Percentiles rank a stretch among this genome's conserved stretches.
These are phyloP conservation scores for Apis dorsata DNA, from an alignment of 1,140 invertebrate genomes.

Conservation along the genomic window DNA sequence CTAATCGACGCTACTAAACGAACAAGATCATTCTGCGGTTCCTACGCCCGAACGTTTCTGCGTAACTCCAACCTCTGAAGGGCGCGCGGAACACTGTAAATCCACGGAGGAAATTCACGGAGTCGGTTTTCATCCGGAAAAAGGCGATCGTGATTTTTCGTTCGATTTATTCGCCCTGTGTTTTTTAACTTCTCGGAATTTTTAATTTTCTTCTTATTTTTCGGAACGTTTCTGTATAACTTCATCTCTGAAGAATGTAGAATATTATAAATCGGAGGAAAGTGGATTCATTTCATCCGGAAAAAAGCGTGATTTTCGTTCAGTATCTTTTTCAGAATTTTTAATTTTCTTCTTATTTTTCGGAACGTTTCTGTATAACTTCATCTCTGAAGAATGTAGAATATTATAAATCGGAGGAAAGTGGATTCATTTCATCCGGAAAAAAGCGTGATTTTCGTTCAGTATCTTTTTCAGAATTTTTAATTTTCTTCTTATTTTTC, in stretches of 20 bases:
- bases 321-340: no score
- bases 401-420: no score
- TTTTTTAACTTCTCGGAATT: no score
- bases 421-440: not conserved
- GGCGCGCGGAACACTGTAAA: conserved; percentile 51
- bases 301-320: no score
- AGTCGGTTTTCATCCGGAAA: not conserved
- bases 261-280: conserved; percentile 42
- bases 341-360: no score
- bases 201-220: no score
- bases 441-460: not conserved
- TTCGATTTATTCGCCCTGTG: no score
- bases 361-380: no score
- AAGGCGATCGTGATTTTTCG: not conserved
- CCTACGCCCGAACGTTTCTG: conserved; percentile 45
- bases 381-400: no score
- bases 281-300: not conserved
- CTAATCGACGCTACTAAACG: conserved; percentile 69
- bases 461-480: no score
- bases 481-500: not conserved
- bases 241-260: conserved; percentile 20
- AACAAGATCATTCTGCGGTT: conserved; percentile 55
- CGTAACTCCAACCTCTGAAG: conserved; percentile 50
- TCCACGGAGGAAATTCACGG: conserved; percentile 4
- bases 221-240: conserved; percentile 58